Base-by-base conservation (phyloP, 2,888 invertebrate genomes). In the Drosophila anceps region DNA sequence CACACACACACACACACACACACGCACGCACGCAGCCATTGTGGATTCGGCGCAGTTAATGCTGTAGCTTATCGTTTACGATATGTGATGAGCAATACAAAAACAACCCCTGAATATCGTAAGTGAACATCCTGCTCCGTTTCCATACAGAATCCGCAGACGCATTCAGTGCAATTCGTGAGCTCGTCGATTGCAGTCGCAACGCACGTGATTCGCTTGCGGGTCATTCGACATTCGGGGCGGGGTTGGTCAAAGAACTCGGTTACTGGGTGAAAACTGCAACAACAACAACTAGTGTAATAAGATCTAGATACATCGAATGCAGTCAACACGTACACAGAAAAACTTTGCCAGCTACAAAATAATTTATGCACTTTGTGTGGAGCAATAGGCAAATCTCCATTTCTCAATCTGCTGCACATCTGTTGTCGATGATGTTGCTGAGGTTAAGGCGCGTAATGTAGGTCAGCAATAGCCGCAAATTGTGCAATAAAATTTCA, bases 261-360 rank as follows among this genome's bases (percentile, higher is more conserved):
- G 91, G 91, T 91, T 91, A 91, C 91, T 91, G 83, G 91, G 91
- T 91, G 86, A 91, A 91, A 91, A 83, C 73, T 67, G 75, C 78
- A 70, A 71, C 71, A 64, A 65, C 68, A 79, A 70, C 71, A 67
- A 24, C 63, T 53, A 61, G 53, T 54, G 37, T 27, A 39, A 39
- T 39, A 54, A 35, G 27, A 51, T 50, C 35, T 15, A 69, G 12
- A 60, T 60, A 51, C 39, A 65, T 15, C 68, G 60, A 64, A 57
- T 66, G 64, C 62, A 61, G 65, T 69, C 65, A 66, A 73, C 64
- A 73, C 77, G 64, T 73, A 73, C 18, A 57, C 37, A 27, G 35
- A 55, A 44, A 41, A 29, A 62, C 37, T 58, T 39, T 31, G 35
- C 48, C 35, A 50, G n/a, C 18, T 13, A 18, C 24, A 69, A 50